A percentile compares a stretch with the other conserved stretches of the same genome.
phyloP scores from a whole-genome alignment of 1,140 invertebrate species.

The Onthophagus taurus region DNA sequence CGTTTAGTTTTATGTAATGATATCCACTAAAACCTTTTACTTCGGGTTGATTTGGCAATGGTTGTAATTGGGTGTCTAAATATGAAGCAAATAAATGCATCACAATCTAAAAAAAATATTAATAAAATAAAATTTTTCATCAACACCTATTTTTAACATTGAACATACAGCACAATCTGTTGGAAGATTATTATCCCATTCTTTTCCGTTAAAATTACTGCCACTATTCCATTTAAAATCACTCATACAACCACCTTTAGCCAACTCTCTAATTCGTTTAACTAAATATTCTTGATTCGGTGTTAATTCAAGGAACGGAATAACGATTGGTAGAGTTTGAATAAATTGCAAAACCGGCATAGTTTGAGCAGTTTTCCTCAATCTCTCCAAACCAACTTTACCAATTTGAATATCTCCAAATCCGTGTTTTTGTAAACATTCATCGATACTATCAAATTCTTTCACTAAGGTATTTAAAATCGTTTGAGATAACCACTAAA shows the following conservation, averaged over 20 bases:
- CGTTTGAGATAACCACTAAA: conserved; percentile 69
- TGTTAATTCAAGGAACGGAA: conserved; percentile 70
- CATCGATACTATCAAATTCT: too few species aligned
- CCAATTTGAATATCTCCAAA: conserved; percentile 59
- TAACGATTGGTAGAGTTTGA: conserved; percentile 55
- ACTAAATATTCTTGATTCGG: conserved; percentile 77
- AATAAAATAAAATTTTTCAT: background rate
- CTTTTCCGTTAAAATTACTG: conserved; percentile 57
- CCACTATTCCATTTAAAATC: conserved; percentile 75
- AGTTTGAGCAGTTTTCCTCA: conserved; percentile 55
- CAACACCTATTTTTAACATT: background rate
- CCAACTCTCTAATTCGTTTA: conserved; percentile 62
- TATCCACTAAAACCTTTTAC: conserved; percentile 55
- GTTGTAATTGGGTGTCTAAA: conserved; percentile 68
- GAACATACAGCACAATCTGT: conserved; percentile 65
- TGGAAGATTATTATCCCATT: conserved; percentile 69
- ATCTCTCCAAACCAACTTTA: conserved; percentile 54
- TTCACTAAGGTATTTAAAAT: conserved; percentile 62
- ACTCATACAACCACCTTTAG: conserved; percentile 69
- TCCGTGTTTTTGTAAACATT: background rate
- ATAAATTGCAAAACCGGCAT: conserved; percentile 48
- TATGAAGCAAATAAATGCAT: conserved; percentile 75
- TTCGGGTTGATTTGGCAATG: conserved; percentile 63
- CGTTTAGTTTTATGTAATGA: conserved; percentile 48
- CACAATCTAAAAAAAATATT: conserved; percentile 51